Base-by-base conservation (phyloP, 2,797 vertebrate species). In the Coreius guichenoti region DNA sequence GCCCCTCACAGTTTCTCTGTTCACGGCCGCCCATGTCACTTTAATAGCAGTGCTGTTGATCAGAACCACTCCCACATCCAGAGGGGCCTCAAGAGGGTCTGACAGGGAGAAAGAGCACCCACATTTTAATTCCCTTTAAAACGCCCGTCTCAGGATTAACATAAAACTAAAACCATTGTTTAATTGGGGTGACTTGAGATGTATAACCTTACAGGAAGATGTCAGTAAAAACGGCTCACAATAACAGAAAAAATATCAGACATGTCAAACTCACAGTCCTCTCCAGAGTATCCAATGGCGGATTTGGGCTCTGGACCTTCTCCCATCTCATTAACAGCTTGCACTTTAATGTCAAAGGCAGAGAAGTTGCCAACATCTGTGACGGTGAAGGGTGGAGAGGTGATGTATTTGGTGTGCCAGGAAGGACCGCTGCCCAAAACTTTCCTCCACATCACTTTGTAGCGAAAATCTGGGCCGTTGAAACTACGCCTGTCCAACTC, bases 281-380 rank as follows among this genome's bases (percentile, higher is more conserved):
- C 97, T 84, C 97, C 97, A 0, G 97, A 97, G 93, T 97, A 97
- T 70, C 97, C 97, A 26, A 95, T 94, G 74, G 93, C 84, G 8
- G 94, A 87, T 83, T 93, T 94, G 21, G 96, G 95, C 45, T 97
- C 96, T 0, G 96, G 96, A 21, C 95, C 97, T 0, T 93, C 92
- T 72, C 96, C 97, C 49, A 91, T 82, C 9, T 91, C 91, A 91
- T 98, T 98, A 76, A 96, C 80, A 1, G 97, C 93, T 90, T 97
- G 97, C 36, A 98, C 96, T 92, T 96, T 97, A 86, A 98, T 96
- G 82, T 98, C 96, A 76, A 96, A 98, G 0, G 96, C 96, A 31
- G 95, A 95, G 78, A 96, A 98, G 87, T 95, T 94, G 33, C 95
- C 94, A 0, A 96, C 93, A 31, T 93, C 91, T 3, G 75, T 88